Evolutionary conservation across 2,797 vertebrate species (phyloP).

Genomic region (Cottoperca gobio): DNA sequence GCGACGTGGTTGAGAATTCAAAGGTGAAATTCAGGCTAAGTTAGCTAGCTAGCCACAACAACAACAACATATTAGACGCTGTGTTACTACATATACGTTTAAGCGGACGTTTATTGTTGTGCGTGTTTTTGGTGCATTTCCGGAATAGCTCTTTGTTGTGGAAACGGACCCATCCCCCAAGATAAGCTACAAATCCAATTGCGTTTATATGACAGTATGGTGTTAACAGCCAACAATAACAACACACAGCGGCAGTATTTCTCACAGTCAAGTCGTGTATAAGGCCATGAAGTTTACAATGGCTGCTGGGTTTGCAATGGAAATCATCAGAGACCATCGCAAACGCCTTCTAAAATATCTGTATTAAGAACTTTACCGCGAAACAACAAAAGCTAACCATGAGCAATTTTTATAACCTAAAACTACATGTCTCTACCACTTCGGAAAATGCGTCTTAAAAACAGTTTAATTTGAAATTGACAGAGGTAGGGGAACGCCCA

Average conservation of each 20-base stretch:
- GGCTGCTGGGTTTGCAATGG: neutral
- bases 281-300: neutral
- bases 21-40: slow-evolving; percentile 84
- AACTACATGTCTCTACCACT: neutral
- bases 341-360: slow-evolving; percentile 27
- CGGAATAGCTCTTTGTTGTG: slow-evolving; percentile 49
- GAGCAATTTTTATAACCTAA: neutral
- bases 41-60: slow-evolving; percentile 72
- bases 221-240: slow-evolving; percentile 70
- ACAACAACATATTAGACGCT: slow-evolving; percentile 51
- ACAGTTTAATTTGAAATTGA: neutral
- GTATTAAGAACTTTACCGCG: neutral
- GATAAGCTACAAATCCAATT: slow-evolving; percentile 61
- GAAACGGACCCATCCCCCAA: slow-evolving; percentile 72
- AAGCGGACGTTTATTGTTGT: neutral
- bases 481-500: neutral
- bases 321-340: neutral
- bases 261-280: neutral
- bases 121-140: slow-evolving; percentile 49
- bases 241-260: slow-evolving; percentile 30
- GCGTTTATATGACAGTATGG: slow-evolving; percentile 54
- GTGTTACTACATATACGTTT: neutral
- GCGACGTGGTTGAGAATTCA: slow-evolving; percentile 86
- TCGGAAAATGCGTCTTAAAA: neutral
- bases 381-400: slow-evolving; percentile 3